Conservation (phyloP, 2,113 vertebrate genomes). For the Channa maculata region DNA sequence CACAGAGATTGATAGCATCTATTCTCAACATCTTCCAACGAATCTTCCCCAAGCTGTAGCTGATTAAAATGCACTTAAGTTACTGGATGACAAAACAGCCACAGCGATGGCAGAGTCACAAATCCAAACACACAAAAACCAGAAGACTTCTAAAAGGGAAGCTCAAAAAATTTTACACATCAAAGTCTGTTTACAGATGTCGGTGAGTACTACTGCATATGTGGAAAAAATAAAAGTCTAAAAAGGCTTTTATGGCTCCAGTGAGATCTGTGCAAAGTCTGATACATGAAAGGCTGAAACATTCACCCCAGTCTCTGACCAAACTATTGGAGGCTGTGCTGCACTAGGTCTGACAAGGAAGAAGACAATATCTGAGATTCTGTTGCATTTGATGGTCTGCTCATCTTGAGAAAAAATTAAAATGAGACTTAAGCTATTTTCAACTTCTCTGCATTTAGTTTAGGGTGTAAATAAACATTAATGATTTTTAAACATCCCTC, state of each 20-base stretch:
- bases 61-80: not conserved
- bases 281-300: too few species aligned
- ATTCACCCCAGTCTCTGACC: too few species aligned
- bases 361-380: not conserved
- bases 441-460: too few species aligned
- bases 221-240: not conserved
- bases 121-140: not conserved
- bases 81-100: not conserved
- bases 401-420: too few species aligned
- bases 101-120: not conserved
- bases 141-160: not conserved
- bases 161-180: not conserved
- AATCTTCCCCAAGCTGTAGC: not conserved
- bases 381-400: too few species aligned
- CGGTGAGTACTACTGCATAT: not conserved
- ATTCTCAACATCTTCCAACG: not conserved
- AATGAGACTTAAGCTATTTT: too few species aligned
- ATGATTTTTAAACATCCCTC: too few species aligned
- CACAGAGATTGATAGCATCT: not conserved
- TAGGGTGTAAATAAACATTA: too few species aligned
- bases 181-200: conserved; percentile 17
- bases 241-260: too few species aligned
- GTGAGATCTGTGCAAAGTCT: too few species aligned
- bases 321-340: too few species aligned
- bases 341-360: not conserved